Percentiles rank a stretch among this genome's conserved stretches.
Evolutionary conservation across 2,797 vertebrate genomes (phyloP).

Genomic region (Dryobates pubescens): DNA sequence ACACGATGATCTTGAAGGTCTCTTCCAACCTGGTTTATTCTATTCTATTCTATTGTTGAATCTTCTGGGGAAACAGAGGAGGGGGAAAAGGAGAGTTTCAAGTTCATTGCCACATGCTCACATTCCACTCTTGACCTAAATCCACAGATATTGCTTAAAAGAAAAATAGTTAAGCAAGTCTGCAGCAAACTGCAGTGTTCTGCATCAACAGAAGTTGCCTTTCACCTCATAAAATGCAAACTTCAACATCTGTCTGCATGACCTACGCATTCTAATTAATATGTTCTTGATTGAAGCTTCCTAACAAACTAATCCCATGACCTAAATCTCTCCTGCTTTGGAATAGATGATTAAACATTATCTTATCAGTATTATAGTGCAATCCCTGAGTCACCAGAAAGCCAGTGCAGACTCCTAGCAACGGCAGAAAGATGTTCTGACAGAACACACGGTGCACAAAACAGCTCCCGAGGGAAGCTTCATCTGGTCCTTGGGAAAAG

Average conservation of each 20-base stretch:
- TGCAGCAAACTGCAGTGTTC: neutral
- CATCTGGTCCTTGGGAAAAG: neutral
- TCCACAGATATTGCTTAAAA: neutral
- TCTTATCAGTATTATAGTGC: conserved; percentile 1
- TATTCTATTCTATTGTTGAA: neutral
- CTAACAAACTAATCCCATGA: conserved; percentile 66
- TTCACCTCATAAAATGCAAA: neutral
- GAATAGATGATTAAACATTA: conserved; percentile 61
- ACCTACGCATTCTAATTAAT: conserved; percentile 20
- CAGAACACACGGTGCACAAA: neutral
- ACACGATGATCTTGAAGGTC: no score
- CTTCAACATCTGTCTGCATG: conserved; percentile 16
- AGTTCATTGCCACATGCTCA: neutral
- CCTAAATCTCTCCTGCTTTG: conserved; percentile 62
- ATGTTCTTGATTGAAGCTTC: conserved; percentile 50
- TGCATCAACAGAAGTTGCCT: neutral
- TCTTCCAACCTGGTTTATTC: no score
- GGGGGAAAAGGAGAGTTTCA: neutral
- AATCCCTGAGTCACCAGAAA: conserved; percentile 52
- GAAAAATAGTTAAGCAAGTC: neutral
- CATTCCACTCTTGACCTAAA: neutral
- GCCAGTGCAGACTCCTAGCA: neutral
- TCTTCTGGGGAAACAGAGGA: accelerated
- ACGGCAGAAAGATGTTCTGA: neutral
- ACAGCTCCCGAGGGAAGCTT: neutral